These are phyloP conservation scores for Blera fallax DNA, from an alignment of 2,888 invertebrate genomes.

Conservation along the genomic window DNA sequence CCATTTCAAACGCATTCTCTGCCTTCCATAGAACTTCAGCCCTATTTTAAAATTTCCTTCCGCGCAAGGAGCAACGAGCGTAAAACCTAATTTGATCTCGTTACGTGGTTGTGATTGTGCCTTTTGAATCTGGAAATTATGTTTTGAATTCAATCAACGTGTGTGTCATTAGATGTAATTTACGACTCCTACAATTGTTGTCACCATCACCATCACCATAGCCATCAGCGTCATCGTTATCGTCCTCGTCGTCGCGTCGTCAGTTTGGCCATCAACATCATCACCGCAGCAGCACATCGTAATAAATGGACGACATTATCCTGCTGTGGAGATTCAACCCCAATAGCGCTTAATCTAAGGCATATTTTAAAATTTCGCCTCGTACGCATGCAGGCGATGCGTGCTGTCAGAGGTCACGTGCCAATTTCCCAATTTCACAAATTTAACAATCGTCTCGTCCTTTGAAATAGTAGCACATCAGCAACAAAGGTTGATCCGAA, in stretches of 20 bases:
- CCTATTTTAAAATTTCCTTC: conserved; percentile 68
- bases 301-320: conserved; percentile 65
- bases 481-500: conserved; percentile 70
- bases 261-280: conserved; percentile 62
- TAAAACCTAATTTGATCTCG: conserved; percentile 77
- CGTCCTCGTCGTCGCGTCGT: conserved; percentile 29
- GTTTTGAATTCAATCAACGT: conserved; percentile 75
- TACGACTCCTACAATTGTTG: conserved; percentile 72
- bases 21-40: conserved; percentile 22
- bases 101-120: conserved; percentile 77
- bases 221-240: conserved; percentile 14
- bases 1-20: conserved; percentile 60
- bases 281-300: conserved; percentile 45
- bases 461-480: conserved; percentile 72
- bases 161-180: conserved; percentile 75
- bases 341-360: conserved; percentile 68
- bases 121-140: conserved; percentile 73
- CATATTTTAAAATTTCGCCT: conserved; percentile 71
- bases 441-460: conserved; percentile 63
- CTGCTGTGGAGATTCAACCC: conserved; percentile 65
- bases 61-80: conserved; percentile 63
- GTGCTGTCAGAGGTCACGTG: conserved; percentile 72
- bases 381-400: conserved; percentile 71
- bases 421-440: conserved; percentile 72
- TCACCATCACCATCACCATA: conserved; percentile 58